Evolutionary conservation across 2,888 invertebrate species (phyloP), one percentile per base, ranked within the genome.

Genomic region (Drepanosiphum platanoidis): DNA sequence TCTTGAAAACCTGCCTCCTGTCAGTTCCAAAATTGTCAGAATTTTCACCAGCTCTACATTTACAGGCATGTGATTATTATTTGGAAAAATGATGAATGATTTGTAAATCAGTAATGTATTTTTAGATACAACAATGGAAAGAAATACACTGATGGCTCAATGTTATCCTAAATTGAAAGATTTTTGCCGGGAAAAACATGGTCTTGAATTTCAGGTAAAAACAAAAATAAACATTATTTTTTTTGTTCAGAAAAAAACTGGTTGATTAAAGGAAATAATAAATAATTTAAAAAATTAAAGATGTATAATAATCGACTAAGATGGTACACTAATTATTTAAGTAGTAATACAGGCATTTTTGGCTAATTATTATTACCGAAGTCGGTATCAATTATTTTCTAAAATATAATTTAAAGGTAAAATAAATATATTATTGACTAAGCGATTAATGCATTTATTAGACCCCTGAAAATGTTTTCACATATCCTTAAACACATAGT

Each of bases 31-130:
- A 92, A 97, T 99, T 89, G 99, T 99, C 39, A 92, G 99, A 88
- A 99, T 99, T 88, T 99, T 99, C 90, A 98, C 98, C 87, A 98
- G 97, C 89, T 99, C 98, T 0, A 99, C 99, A 0, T 99, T 99
- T 89, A 99, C 99, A 89, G 98, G 98, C 97, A 91, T 90, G 81
- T 82, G 88, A 66, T n/a, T 7, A 36, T 58, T 27, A 32, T 34
- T 46, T 32, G 7, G 4, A 18, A 36, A 61, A 27, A 34, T 32
- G 32, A 39, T n/a, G n/a, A n/a, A n/a, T 30, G 15, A 77, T 32
- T 61, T 3, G 27, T 34, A 58, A 36, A n/a, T 58, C 3, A 75
- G 70, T 75, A 22, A 30, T 83, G 34, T 86, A n/a, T 36, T 86
- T 84, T 66, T 90, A 98, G 99, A 99, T 89, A 99, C 98, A 0